Evolutionary conservation across 2,888 invertebrate species (phyloP), one percentile per base, ranked within the genome.

Genomic region (Agrilus mali): DNA sequence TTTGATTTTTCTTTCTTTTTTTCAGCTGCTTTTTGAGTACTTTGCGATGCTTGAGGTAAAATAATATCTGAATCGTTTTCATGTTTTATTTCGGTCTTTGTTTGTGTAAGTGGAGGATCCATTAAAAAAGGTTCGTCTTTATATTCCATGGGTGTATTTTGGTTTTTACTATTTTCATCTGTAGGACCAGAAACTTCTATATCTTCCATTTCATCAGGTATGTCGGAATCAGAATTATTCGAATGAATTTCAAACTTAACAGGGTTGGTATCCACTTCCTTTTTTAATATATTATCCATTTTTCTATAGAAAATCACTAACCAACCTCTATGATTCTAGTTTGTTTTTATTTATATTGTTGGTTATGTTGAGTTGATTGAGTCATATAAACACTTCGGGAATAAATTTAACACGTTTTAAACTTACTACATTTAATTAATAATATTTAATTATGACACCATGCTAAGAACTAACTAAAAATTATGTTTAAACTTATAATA

Each of bases 1-100:
- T 84, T 85, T 56, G 78, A 81, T 65, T 79, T 82, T 41, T 74
- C 75, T 57, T 82, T 85, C 57, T 80, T 80, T 58, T 78, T 78
- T 46, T 73, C 73, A 45, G 74, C 71, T 20, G 44, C 42, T 37
- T 38, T 38, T n/a, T 7, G 46, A 8, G 41, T 42, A 39, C 42
- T 44, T 33, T 57, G 57, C 4, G 64, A 55, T 14, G 58, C 57
- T 53, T 64, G 60, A 2, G 66, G 65, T 48, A 66, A 50, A 40
- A 64, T 64, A 42, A 66, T 63, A 49, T 65, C 52, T 3, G 42
- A 37, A 13, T 43, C 42, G 8, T 41, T 40, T 20, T 44, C 33
- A 10, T 27, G 27, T 5, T 27, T 27, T 7, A 27, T 27, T 27
- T 27, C 27, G 27, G 8, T 8, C 10, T 27, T 27, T 10, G 10